phyloP scores from a whole-genome alignment of 2,113 vertebrate genomes.

The Psammodynastes pulverulentus region DNA sequence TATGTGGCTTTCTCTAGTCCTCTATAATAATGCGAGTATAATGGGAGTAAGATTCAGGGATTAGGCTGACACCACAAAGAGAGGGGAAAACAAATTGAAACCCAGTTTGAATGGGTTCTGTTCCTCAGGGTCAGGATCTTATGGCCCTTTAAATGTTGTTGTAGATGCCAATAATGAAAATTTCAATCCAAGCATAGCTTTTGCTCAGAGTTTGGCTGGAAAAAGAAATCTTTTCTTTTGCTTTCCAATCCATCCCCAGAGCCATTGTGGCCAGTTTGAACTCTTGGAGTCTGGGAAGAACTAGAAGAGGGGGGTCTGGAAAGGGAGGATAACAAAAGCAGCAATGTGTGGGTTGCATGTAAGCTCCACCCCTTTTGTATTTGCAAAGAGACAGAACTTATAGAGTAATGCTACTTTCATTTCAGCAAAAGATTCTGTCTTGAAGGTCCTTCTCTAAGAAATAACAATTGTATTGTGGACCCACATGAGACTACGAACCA shows the following conservation, averaged over 20 bases:
- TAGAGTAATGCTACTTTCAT: background rate
- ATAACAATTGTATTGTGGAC: background rate
- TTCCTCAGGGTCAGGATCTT: background rate
- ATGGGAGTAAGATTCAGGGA: background rate
- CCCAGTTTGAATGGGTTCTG: background rate
- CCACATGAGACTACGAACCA: too few species aligned
- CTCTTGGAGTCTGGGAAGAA: background rate
- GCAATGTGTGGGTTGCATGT: background rate
- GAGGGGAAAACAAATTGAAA: background rate
- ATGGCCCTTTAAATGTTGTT: background rate
- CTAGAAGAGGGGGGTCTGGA: background rate
- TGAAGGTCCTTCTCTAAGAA: background rate
- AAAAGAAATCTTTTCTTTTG: background rate
- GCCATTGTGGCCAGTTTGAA: background rate
- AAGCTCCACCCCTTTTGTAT: background rate
- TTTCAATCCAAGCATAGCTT: background rate
- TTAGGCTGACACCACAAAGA: background rate
- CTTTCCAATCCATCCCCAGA: background rate
- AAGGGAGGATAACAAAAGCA: background rate
- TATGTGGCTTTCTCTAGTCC: background rate
- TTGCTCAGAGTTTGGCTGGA: background rate
- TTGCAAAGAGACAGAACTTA: background rate
- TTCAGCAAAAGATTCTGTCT: background rate
- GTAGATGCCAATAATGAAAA: background rate
- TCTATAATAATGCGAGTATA: background rate